These are phyloP conservation scores for Taeniopygia guttata DNA, from an alignment of 2,797 vertebrate species.

Conservation along the genomic window DNA sequence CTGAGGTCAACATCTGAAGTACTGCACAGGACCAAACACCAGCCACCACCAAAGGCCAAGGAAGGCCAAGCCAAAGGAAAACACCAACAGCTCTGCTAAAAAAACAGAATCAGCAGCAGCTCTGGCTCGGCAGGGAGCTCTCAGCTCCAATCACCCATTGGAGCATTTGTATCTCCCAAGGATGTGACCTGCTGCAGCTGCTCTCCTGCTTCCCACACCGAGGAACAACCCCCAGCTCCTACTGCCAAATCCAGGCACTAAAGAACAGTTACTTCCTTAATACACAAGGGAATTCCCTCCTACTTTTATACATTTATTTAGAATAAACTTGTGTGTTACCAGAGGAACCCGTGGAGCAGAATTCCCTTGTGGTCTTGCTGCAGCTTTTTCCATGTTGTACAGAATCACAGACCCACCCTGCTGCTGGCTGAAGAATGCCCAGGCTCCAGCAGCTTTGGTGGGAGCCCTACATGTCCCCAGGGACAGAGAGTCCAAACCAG, in stretches of 20 bases:
- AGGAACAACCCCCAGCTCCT: background rate
- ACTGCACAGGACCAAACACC: background rate
- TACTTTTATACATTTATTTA: background rate
- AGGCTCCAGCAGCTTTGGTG: background rate
- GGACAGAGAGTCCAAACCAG: background rate
- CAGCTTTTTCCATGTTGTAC: background rate
- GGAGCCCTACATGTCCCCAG: background rate
- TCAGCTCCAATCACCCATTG: background rate
- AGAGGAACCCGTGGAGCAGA: background rate
- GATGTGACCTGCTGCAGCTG: background rate
- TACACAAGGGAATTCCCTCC: background rate
- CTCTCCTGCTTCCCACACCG: background rate
- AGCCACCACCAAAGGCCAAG: background rate
- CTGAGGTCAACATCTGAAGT: accelerated
- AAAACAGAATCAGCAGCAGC: background rate
- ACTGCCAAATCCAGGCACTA: background rate
- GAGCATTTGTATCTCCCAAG: background rate
- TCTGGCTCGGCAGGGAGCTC: background rate
- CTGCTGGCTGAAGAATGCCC: background rate
- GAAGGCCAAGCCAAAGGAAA: background rate
- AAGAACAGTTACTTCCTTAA: background rate
- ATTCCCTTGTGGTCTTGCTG: background rate
- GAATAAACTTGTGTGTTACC: background rate
- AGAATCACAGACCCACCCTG: background rate
- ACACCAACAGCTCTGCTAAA: background rate